These are phyloP conservation scores for Sycophaga agraensis DNA, from an alignment of 1,140 invertebrate genomes.

Conservation along the genomic window DNA sequence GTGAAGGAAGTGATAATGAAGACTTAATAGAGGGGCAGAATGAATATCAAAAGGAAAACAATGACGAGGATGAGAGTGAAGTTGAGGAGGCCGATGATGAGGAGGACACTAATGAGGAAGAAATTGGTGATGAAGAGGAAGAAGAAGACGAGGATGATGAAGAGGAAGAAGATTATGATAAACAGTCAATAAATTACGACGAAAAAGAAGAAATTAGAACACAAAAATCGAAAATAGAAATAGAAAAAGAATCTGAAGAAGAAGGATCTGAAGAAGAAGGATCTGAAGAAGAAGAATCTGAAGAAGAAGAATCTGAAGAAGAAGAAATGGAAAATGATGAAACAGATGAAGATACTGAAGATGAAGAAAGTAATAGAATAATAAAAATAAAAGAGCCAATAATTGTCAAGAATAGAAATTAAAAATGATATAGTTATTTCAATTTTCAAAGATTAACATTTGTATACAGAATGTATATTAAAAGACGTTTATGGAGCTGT, in stretches of 20 bases:
- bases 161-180: slow-evolving; percentile 17
- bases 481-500: slow-evolving; percentile 10
- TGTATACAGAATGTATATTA: slow-evolving; percentile 15
- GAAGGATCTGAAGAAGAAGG: slow-evolving; percentile 37
- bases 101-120: background rate
- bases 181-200: background rate
- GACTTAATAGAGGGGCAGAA: background rate
- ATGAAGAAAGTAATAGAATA: slow-evolving; percentile 6
- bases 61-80: background rate
- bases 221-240: too few relatives aligned
- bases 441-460: slow-evolving; percentile 11
- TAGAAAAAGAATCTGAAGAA: slow-evolving; percentile 36
- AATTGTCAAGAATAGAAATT: slow-evolving; percentile 17
- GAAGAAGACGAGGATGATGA: slow-evolving; percentile 8
- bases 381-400: slow-evolving; percentile 1
- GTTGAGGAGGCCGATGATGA: background rate
- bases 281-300: slow-evolving; percentile 37
- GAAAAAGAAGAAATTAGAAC: slow-evolving; percentile 17
- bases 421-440: slow-evolving; percentile 6
- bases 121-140: background rate
- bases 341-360: slow-evolving; percentile 24
- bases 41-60: background rate
- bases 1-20: slow-evolving; percentile 7
- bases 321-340: slow-evolving; percentile 37
- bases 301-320: slow-evolving; percentile 35